These are phyloP conservation scores for Schizothorax lantsangensis DNA, from an alignment of 2,797 vertebrate genomes.

Conservation along the genomic window DNA sequence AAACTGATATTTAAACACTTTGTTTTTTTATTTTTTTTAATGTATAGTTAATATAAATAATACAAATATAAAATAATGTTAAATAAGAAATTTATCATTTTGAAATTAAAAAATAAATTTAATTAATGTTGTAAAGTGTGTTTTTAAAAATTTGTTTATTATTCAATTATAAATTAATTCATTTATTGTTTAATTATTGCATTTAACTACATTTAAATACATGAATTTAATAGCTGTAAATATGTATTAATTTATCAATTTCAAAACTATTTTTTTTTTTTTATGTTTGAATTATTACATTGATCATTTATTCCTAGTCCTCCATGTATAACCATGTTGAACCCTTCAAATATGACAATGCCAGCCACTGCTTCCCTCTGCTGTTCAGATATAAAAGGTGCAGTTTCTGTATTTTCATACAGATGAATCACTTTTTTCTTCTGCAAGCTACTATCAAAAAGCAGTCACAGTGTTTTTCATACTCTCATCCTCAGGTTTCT, in stretches of 20 bases:
- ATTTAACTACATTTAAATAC: no score
- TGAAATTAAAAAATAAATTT: background rate
- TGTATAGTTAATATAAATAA: background rate
- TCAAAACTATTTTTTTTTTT: background rate
- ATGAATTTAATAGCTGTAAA: background rate
- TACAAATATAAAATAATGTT: background rate
- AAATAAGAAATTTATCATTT: background rate
- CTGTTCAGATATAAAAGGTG: slow-evolving; percentile 33
- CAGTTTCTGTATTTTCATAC: background rate
- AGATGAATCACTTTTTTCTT: background rate
- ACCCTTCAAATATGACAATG: background rate
- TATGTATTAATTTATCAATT: background rate
- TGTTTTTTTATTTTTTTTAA: background rate
- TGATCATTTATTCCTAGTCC: background rate
- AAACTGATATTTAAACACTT: background rate
- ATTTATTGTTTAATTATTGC: background rate
- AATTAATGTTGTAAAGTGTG: no score
- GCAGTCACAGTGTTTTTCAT: background rate
- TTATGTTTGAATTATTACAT: background rate
- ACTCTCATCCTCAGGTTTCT: slow-evolving; percentile 64
- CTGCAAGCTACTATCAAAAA: background rate
- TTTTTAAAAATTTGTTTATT: no score
- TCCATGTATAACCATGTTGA: background rate
- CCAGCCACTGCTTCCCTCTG: slow-evolving; percentile 65
- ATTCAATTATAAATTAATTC: no score